Evolutionary conservation across 2,113 vertebrate genomes (phyloP), one percentile per base, ranked within the genome.

Genomic region (Tyrannus savana): DNA sequence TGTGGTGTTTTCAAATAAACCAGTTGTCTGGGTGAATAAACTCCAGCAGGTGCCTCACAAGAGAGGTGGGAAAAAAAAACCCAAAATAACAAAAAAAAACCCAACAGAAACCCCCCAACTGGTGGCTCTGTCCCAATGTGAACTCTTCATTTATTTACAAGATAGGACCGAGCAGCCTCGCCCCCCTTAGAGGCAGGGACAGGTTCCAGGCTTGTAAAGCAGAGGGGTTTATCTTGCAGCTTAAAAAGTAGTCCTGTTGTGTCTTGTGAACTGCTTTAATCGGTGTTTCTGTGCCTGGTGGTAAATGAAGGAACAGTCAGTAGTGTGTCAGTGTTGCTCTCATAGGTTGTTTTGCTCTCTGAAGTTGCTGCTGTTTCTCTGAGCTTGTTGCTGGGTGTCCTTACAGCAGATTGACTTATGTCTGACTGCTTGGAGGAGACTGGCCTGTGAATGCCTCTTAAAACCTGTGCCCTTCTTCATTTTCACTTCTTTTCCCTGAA

Each of bases 111-210:
- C 8, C 41, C 35, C 25, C 21, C 17, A 37, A 2, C 8, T 60
- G 18, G 8, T 52, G 56, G 2, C 15, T 75, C 3, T 67, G 42
- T 28, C 14, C 41, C 30, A 17, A 0, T 0, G 0, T 27, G 33
- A 86, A 19, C 22, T 49, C 56, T 22, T 87, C 14, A 3, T 31
- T 55, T 41, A 19, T n/a, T 55, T 37, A 15, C 19, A 5, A 14
- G 35, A 5, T 6, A 27, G 46, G 2, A 0, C 10, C 30, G 21
- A 59, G 27, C 49, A 35, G 30, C 66, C 60, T 60, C 8, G 0
- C 6, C 23, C 41, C 12, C 9, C 4, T 37, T 39, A 53, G n/a
- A 3, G 53, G 39, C 49, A 42, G 16, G 14, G 44, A 7, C 12
- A 19, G 27, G 13, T 12, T 8, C 44, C 24, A 33, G 39, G 52